These are phyloP conservation scores for Echeneis naucrates DNA, from an alignment of 2,797 vertebrate genomes.

Conservation along the genomic window DNA sequence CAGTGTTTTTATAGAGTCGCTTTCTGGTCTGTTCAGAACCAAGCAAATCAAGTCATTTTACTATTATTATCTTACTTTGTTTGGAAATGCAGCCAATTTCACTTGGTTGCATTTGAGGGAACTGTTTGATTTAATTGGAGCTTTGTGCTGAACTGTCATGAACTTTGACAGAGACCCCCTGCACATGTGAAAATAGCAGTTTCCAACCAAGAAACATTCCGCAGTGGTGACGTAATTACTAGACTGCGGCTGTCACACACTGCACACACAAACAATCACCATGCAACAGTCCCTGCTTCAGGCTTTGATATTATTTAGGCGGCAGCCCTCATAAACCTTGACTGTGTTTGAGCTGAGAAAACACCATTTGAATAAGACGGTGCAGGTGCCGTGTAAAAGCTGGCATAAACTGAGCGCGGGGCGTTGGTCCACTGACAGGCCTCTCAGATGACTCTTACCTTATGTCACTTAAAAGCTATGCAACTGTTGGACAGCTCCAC, in stretches of 20 bases:
- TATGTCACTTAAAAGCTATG: constrained; percentile 34
- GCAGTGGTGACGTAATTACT: constrained; percentile 28
- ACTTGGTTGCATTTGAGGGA: background rate
- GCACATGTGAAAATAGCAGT: constrained; percentile 21
- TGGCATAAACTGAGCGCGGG: constrained; percentile 44
- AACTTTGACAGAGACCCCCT: background rate
- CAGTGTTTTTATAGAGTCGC: background rate
- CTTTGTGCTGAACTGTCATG: constrained; percentile 4
- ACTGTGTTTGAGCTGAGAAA: background rate
- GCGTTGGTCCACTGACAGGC: constrained; percentile 14
- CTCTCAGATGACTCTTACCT: constrained; percentile 28
- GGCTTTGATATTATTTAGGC: constrained; percentile 4
- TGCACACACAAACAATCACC: constrained; percentile 9
- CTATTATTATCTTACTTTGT: background rate
- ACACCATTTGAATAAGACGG: background rate
- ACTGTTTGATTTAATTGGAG: background rate
- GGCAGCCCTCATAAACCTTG: background rate
- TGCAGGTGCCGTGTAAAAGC: constrained; percentile 22
- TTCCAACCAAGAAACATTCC: constrained; percentile 39
- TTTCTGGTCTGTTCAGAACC: background rate
- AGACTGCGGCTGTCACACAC: constrained; percentile 21
- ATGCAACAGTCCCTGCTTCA: background rate
- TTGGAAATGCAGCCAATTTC: background rate
- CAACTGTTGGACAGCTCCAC: constrained; percentile 6
- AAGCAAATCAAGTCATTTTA: background rate